Base-by-base conservation (phyloP, 2,113 vertebrate genomes). In the Petroica traversi region DNA sequence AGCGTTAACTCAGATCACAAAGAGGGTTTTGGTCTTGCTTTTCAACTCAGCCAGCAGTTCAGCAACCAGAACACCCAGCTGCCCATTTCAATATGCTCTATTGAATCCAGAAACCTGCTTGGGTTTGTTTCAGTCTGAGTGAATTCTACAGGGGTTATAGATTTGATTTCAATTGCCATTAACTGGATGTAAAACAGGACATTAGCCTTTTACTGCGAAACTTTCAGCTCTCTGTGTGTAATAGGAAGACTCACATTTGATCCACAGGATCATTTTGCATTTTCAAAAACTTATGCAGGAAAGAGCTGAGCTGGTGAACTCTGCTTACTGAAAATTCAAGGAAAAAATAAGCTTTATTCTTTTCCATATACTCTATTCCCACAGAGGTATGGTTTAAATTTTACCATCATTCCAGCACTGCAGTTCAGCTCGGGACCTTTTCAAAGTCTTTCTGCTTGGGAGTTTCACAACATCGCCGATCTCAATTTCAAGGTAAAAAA, bases 131-230 rank as follows among this genome's bases (percentile, higher is more conserved):
- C 25, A 49, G 57, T 83, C 78, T 55, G 54, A 77, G 67, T 33
- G 57, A 85, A 46, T 88, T 54, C 68, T 86, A 64, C 78, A 18
- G 43, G 34, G 51, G 22, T 94, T 96, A 95, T 26, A 88, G 88
- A 95, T 96, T 94, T 93, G n/a, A 93, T 93, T 97, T 95, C 92
- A 92, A 55, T 88, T 90, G 55, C 75, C 58, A 89, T 95, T 94
- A 94, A 73, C 62, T 19, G 82, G 85, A 93, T 67, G 59, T 89
- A 95, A 92, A 97, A n/a, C 93, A 96, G 82, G 78, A 81, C 59
- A 40, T 88, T 63, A 94, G 78, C 75, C 75, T 95, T 92, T 80
- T 83, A 73, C 77, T 76, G 85, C 77, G 86, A 88, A 82, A 82
- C 38, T 76, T 71, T 54, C 71, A 83, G 90, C 72, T 76, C 41